Evolutionary conservation across 2,888 invertebrate genomes (phyloP).

Genomic region (Epinotia demarniana): DNA sequence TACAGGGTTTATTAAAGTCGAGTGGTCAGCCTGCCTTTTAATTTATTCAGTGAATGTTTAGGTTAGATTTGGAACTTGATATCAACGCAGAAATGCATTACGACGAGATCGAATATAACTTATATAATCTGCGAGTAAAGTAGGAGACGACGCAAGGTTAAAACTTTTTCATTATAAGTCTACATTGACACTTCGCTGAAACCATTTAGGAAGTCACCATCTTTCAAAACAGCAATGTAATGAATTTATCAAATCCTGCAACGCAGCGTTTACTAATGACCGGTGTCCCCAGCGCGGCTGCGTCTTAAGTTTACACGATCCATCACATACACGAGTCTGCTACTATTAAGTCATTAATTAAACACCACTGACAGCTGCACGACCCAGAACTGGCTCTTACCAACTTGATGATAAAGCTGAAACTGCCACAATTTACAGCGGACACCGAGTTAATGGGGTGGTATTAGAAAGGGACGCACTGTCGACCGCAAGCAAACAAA

Average conservation of each 20-base stretch:
- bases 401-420: slow-evolving; percentile 62
- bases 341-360: slow-evolving; percentile 75
- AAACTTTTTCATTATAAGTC: background rate
- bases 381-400: slow-evolving; percentile 55
- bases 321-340: slow-evolving; percentile 61
- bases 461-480: slow-evolving; percentile 67
- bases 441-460: slow-evolving; percentile 69
- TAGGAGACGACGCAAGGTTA: background rate
- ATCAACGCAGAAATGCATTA: no score
- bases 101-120: no score
- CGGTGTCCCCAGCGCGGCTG: slow-evolving; percentile 40
- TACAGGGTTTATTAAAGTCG: no score
- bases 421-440: slow-evolving; percentile 62
- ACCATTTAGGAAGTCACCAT: background rate
- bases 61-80: no score
- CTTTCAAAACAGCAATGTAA: slow-evolving; percentile 16
- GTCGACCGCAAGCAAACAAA: slow-evolving; percentile 67
- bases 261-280: slow-evolving; percentile 42
- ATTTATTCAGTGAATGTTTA: no score
- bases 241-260: slow-evolving; percentile 35
- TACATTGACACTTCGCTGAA: background rate
- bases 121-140: no score
- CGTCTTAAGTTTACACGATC: slow-evolving; percentile 42
- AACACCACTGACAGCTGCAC: slow-evolving; percentile 56
- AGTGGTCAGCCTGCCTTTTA: no score